phyloP scores from a whole-genome alignment of 2,888 invertebrate genomes.

The Hirtodrosophila cameraria region DNA sequence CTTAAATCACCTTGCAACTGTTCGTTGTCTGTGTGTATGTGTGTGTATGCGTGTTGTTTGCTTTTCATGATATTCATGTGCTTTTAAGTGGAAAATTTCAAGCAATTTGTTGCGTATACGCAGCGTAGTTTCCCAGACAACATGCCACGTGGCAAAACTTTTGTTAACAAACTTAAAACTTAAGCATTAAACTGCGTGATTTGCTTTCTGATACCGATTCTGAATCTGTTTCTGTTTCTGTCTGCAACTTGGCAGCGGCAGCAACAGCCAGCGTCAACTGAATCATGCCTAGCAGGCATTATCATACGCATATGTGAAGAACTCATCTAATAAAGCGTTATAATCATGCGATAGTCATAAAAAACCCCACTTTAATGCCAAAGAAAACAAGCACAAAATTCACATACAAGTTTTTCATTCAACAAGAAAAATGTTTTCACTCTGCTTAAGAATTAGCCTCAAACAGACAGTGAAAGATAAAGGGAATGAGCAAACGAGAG shows the following conservation, averaged over 20 bases:
- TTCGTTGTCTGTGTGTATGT: background rate
- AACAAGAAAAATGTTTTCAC: constrained; percentile 20
- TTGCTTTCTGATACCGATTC: background rate
- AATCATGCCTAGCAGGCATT: constrained; percentile 11
- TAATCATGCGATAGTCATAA: constrained; percentile 42
- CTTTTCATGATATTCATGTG: too few relatives aligned
- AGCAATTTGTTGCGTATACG: constrained; percentile 43
- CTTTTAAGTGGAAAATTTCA: constrained; percentile 19
- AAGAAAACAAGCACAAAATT: constrained; percentile 36
- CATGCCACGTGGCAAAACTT: constrained; percentile 5
- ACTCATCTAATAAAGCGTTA: constrained; percentile 39
- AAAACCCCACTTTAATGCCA: constrained; percentile 54
- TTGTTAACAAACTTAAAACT: constrained; percentile 13
- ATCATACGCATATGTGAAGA: constrained; percentile 21
- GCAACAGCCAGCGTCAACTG: constrained; percentile 18
- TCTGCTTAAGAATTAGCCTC: constrained; percentile 18
- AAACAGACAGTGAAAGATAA: constrained; percentile 15
- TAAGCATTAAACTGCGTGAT: constrained; percentile 4
- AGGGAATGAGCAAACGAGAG: constrained; percentile 3
- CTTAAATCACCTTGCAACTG: constrained; percentile 39
- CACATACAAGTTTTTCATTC: constrained; percentile 19
- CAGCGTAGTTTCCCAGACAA: constrained; percentile 4
- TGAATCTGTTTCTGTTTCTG: background rate
- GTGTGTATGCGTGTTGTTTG: constrained; percentile 2
- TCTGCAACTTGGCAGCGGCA: constrained; percentile 21